phyloP scores from a whole-genome alignment of 1,140 invertebrate species.

The Aphelinus atriplicis region DNA sequence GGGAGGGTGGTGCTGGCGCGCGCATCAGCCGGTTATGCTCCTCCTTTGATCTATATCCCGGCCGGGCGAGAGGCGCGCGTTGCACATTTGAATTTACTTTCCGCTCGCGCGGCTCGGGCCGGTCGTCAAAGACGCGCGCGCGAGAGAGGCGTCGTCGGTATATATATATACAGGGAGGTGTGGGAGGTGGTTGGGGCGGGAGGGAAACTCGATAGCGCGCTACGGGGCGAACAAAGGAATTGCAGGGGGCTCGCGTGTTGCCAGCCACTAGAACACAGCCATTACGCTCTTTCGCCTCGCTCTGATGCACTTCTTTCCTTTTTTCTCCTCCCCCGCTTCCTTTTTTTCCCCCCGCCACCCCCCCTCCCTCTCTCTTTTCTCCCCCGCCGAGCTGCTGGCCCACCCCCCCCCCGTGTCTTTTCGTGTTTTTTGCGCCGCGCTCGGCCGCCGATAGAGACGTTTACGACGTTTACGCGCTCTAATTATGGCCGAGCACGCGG shows the following conservation, averaged over 20 bases:
- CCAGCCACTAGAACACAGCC: conserved; percentile 1
- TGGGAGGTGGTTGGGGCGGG: neutral
- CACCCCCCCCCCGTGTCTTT: no score
- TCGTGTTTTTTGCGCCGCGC: no score
- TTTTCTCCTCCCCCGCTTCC: neutral
- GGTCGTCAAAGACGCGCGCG: neutral
- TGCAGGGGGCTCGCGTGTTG: conserved; percentile 7
- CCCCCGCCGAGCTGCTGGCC: no score
- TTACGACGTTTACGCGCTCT: conserved; percentile 12
- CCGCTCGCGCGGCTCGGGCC: neutral
- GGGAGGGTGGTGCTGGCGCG: no score
- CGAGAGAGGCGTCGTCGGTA: neutral
- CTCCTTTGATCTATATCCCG: conserved; percentile 26
- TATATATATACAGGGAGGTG: neutral
- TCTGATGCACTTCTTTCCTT: no score
- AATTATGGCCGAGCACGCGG: conserved; percentile 12
- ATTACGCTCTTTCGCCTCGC: conserved; percentile 9
- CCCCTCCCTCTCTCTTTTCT: no score
- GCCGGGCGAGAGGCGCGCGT: neutral
- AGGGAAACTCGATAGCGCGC: neutral
- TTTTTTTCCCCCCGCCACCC: neutral
- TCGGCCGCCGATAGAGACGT: conserved; percentile 12
- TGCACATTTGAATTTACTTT: conserved; percentile 35
- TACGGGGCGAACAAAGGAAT: neutral
- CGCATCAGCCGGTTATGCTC: neutral